These are phyloP conservation scores for Agrotis ipsilon DNA, from an alignment of 2,888 invertebrate species.

Conservation along the genomic window DNA sequence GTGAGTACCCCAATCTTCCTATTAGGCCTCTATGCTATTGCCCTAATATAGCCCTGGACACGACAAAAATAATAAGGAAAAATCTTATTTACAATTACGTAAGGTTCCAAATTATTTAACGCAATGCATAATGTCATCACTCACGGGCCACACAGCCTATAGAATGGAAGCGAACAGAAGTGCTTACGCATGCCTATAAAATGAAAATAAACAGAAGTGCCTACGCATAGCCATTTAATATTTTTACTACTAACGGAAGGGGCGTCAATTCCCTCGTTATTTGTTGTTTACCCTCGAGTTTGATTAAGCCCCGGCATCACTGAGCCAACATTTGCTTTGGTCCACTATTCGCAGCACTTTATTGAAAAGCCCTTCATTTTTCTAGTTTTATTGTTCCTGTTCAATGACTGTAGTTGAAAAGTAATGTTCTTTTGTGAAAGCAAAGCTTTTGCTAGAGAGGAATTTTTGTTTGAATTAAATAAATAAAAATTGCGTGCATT, in stretches of 20 bases:
- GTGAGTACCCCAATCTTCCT: too few species aligned
- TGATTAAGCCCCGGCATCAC: conserved; percentile 61
- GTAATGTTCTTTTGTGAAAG: conserved; percentile 13
- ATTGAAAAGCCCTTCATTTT: conserved; percentile 44
- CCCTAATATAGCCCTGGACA: too few species aligned
- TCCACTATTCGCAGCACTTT: conserved; percentile 48
- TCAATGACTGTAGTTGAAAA: conserved; percentile 18
- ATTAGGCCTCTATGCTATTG: too few species aligned
- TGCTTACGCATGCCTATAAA: background rate
- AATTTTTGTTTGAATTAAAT: background rate
- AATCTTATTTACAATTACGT: background rate
- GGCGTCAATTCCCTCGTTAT: conserved; percentile 49
- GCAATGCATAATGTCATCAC: background rate
- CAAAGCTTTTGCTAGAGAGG: background rate
- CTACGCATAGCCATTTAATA: conserved; percentile 2
- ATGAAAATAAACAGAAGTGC: background rate
- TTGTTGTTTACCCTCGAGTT: conserved; percentile 62
- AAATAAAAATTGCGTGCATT: background rate
- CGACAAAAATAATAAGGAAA: background rate
- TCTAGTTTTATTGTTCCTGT: conserved; percentile 14
- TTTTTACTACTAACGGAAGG: conserved; percentile 25
- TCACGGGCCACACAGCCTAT: background rate
- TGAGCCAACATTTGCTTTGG: conserved; percentile 55
- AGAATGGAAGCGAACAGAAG: background rate
- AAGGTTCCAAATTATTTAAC: too few species aligned